Base-by-base conservation (phyloP, 2,113 vertebrate genomes). In the Leucoraja erinaceus region DNA sequence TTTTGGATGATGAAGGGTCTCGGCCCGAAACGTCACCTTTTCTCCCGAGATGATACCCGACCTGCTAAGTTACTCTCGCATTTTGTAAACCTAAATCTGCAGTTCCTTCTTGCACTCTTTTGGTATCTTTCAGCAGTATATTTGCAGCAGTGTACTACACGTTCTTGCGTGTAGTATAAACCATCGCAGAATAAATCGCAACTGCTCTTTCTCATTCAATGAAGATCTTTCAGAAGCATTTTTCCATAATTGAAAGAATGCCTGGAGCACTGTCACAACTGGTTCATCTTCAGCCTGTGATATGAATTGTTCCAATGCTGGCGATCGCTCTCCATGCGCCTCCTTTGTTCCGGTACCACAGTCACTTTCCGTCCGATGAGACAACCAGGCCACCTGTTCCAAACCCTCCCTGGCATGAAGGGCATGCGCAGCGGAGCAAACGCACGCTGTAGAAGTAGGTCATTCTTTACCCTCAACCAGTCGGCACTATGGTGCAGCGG, bases 241-340 rank as follows among this genome's bases (percentile, higher is more conserved):
- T 86, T 61, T 88, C 83, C 59, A 63, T 66, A 88, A 88, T 63
- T 63, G 83, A 31, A 88, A 88, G 83, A 63, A 88, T 33, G 83
- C 83, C 83, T 88, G 83, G 83, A 88, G 83, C 83, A 88, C 83
- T 88, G 83, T 88, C 83, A 88, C 83, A 88, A 63, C 59, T 63
- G 11, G 28, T 88, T 66, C 83, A 88, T 88, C 83, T 88, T 63
- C 63, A 63, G n/a, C 18, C 56, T 33, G 56, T 31, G 59, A n/a
- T n/a, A n/a, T 66, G 83, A 88, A 66, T 61, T 63, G 83, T 66
- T 88, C 59, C n/a, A 63, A 88, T 16, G 59, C 59, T 0, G 63
- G 83, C 59, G 31, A 31, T 18, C 83, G 31, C 56, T 63, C 83
- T 31, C 18, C 63, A 88, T 88, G 83, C 18, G 83, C 63, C 63